Evolutionary conservation across 2,888 invertebrate species (phyloP).

Genomic region (Drosophila melanocephala): DNA sequence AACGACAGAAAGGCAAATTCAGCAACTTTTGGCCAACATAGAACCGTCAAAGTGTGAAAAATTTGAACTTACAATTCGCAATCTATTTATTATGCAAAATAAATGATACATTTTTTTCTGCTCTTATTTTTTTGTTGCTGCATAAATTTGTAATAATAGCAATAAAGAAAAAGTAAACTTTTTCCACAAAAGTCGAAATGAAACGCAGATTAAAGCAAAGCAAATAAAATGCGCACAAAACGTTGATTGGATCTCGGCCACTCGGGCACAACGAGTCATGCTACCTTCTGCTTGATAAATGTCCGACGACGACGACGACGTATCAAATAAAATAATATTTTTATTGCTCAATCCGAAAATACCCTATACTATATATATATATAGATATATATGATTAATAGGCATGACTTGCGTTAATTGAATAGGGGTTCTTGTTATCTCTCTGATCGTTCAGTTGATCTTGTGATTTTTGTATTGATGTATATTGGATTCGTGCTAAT

Average conservation of each 20-base stretch:
- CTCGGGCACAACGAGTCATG: constrained; percentile 25
- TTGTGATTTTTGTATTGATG: not conserved
- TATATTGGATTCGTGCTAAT: not conserved
- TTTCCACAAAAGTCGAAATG: constrained; percentile 42
- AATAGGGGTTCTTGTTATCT: not conserved
- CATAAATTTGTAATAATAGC: constrained; percentile 52
- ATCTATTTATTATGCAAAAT: constrained; percentile 61
- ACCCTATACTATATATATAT: constrained; percentile 3
- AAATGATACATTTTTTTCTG: constrained; percentile 49
- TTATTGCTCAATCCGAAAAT: not conserved
- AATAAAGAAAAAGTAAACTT: constrained; percentile 48
- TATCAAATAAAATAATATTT: not conserved
- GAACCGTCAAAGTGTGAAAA: constrained; percentile 19
- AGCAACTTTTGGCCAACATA: constrained; percentile 13
- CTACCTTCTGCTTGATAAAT: constrained; percentile 20
- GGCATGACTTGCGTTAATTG: not conserved
- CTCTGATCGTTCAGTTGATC: not conserved
- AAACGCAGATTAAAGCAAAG: constrained; percentile 41
- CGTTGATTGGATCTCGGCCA: constrained; percentile 40
- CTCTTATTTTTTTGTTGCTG: constrained; percentile 26
- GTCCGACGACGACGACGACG: not conserved
- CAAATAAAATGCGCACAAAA: constrained; percentile 32
- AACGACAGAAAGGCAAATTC: constrained; percentile 9
- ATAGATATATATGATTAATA: not conserved
- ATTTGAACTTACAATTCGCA: constrained; percentile 20